Evolutionary conservation across 2,113 vertebrate species (phyloP).

Genomic region (Hippocampus barbouri): DNA sequence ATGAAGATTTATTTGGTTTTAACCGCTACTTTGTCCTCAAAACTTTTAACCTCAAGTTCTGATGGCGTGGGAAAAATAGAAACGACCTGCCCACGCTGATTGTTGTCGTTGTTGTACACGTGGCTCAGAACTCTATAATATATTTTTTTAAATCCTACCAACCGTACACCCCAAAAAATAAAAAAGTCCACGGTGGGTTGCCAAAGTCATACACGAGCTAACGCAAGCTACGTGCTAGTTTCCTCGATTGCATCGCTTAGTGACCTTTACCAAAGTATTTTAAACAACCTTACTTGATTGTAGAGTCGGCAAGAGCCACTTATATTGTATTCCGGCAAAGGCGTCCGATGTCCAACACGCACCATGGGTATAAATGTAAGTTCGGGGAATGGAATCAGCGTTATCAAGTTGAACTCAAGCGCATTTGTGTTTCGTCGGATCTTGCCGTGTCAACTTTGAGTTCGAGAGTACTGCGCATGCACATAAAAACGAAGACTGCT

Average conservation of each 20-base stretch:
- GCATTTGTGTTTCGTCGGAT: slow-evolving; percentile 18
- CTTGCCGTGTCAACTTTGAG: slow-evolving; percentile 15
- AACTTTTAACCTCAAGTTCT: background rate
- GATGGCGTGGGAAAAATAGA: background rate
- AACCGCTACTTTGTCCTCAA: background rate
- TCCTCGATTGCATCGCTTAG: background rate
- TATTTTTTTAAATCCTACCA: background rate
- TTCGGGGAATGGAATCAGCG: background rate
- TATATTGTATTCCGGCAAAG: background rate
- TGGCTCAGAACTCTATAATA: background rate
- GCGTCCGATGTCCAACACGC: background rate
- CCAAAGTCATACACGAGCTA: slow-evolving; percentile 23
- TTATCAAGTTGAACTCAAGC: slow-evolving; percentile 21
- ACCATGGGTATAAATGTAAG: slow-evolving; percentile 5
- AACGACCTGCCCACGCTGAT: background rate
- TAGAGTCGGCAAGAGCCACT: background rate
- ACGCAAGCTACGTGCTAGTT: slow-evolving; percentile 19
- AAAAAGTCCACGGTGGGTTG: background rate
- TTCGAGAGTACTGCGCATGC: slow-evolving; percentile 30
- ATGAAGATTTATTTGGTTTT: background rate
- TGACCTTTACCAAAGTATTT: background rate
- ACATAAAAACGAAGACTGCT: fast-evolving
- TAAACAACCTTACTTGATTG: slow-evolving; percentile 6
- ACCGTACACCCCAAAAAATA: background rate
- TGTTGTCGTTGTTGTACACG: background rate